Conservation (phyloP, 2,113 vertebrate genomes). For the Pachyramphus minor region DNA sequence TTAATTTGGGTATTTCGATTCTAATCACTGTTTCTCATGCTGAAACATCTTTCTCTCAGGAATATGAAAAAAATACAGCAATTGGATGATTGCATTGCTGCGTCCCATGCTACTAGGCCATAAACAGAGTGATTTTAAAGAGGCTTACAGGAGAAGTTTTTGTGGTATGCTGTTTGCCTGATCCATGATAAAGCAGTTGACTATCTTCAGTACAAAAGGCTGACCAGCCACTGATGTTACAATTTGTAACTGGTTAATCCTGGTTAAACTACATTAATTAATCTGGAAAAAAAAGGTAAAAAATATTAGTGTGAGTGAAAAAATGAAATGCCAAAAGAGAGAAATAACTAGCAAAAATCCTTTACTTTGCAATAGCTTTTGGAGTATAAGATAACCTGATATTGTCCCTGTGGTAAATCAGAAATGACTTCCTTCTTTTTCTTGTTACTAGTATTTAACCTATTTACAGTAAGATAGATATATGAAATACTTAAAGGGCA, state of each 20-base stretch:
- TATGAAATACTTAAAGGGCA: not conserved
- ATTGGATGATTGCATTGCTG: not conserved
- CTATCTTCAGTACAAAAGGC: not conserved
- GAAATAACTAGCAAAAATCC: not conserved
- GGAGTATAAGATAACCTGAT: not conserved
- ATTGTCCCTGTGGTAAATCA: not conserved
- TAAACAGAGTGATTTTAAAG: not conserved
- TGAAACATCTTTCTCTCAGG: not conserved
- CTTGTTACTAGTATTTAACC: not conserved
- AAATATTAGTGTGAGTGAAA: not conserved
- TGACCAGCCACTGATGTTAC: not conserved
- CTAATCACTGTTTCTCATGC: not conserved
- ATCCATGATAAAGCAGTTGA: not conserved
- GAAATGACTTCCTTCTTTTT: not conserved
- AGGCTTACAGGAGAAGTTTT: not conserved
- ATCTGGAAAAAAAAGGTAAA: not conserved
- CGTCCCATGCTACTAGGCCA: not conserved
- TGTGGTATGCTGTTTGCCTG: not conserved
- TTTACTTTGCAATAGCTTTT: not conserved
- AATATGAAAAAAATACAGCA: not conserved
- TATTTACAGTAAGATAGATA: not conserved
- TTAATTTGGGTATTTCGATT: not conserved
- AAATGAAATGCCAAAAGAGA: not conserved
- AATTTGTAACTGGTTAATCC: not conserved
- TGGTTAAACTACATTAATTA: not conserved